A percentile compares a stretch with the other conserved stretches of the same genome.
These are phyloP conservation scores for Parnassius smintheus DNA, from an alignment of 2,888 invertebrate genomes.

Conservation along the genomic window DNA sequence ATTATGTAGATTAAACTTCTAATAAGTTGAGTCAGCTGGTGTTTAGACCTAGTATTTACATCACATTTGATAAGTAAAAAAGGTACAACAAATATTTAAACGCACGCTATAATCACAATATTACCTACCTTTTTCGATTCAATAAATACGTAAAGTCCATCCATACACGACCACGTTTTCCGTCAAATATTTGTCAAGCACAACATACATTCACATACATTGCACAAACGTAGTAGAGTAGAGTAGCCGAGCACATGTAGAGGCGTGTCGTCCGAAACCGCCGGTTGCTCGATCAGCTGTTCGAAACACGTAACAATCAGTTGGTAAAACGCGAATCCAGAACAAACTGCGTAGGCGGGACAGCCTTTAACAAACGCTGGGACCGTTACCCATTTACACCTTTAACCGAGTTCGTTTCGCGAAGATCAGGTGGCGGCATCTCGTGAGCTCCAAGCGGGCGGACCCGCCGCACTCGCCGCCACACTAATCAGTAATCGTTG, in stretches of 20 bases:
- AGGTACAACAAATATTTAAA: too few species aligned
- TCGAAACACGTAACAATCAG: slow-evolving; percentile 41
- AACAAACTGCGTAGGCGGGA: slow-evolving; percentile 18
- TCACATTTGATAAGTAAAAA: too few species aligned
- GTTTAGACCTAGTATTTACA: too few species aligned
- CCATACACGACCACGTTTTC: slow-evolving; percentile 45
- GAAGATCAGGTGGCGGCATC: slow-evolving; percentile 57
- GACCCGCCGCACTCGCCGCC: slow-evolving; percentile 72
- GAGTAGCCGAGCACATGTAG: slow-evolving; percentile 61
- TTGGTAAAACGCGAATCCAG: slow-evolving; percentile 29
- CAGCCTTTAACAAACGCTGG: slow-evolving; percentile 30
- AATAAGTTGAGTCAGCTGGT: too few species aligned
- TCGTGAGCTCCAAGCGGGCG: slow-evolving; percentile 59
- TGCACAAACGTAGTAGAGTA: slow-evolving; percentile 65
- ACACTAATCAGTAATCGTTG: slow-evolving; percentile 83
- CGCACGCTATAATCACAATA: neutral
- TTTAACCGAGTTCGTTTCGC: slow-evolving; percentile 36
- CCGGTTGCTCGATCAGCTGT: slow-evolving; percentile 61
- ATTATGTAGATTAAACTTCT: too few species aligned
- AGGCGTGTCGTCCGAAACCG: slow-evolving; percentile 48
- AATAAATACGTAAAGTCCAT: slow-evolving; percentile 37
- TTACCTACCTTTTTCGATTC: slow-evolving; percentile 19
- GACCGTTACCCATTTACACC: slow-evolving; percentile 39
- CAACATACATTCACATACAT: slow-evolving; percentile 61
- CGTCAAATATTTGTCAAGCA: slow-evolving; percentile 57